Evolutionary conservation across 2,113 vertebrate genomes (phyloP), one percentile per base, ranked within the genome.

Genomic region (Xiphophorus couchianus): DNA sequence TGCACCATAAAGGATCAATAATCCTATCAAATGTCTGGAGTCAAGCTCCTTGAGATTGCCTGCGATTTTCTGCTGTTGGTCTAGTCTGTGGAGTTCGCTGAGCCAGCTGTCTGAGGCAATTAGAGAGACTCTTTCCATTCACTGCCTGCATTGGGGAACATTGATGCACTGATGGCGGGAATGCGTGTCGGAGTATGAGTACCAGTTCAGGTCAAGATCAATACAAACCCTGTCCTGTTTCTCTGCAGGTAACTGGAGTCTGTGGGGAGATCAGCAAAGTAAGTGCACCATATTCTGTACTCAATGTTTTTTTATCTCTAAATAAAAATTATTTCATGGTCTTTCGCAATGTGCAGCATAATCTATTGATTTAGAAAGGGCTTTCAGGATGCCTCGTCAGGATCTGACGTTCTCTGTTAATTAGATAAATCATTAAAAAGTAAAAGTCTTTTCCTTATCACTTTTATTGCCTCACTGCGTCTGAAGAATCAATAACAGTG

Each of bases 201-300:
- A 73, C n/a, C 13, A 14, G 8, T 51, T 6, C 48, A 48, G 39
- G 61, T 80, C 42, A 62, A 42, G 74, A 74, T 83, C 65, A 74
- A 67, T 79, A 74, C 65, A 78, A 29, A 90, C 39, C 17, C 11
- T 61, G 3, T 76, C 29, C 27, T 80, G 27, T 85, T 83, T 81
- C 51, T 69, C 84, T 88, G 70, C 93, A 99, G 98, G 98, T 95
- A 99, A 98, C 95, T 99, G 97, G 97, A 98, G 94, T 93, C 84
- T 99, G 90, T 99, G 98, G 98, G 97, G 97, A 87, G 98, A 99
- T 25, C 98, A 97, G 85, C 97, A 97, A 90, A 98, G 98, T 99
- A 93, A 97, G 98, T 97, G 8, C 37, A 51, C 5, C 9, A 30
- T 3, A 27, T 58, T 12, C n/a, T 39, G 33, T 66, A 73, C 29